Evolutionary conservation across 2,113 vertebrate species (phyloP), one percentile per base, ranked within the genome.

Genomic region (Junco hyemalis): DNA sequence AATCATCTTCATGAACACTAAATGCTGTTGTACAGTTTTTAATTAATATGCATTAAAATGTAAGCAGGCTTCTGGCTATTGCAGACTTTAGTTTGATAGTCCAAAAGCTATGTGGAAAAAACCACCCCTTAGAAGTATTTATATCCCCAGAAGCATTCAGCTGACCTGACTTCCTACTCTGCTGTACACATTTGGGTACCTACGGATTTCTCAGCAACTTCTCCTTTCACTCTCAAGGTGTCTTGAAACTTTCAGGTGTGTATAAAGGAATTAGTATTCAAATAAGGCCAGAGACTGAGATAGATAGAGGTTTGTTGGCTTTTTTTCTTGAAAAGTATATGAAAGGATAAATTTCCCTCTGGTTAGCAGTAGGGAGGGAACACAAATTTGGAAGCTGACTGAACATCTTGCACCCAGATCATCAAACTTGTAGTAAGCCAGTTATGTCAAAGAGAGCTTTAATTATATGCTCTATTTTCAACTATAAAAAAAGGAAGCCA

Each of bases 1-100:
- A 93, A 25, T 95, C 90, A 94, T 95, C 92, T 92, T 95, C 95
- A 95, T 50, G 56, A 97, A 98, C 96, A 97, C 97, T 97, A 98
- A 96, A 96, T 95, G 74, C 90, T 90, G 79, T 91, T 96, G 96
- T 97, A 96, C 93, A 96, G 91, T 93, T 96, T 97, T 97, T 95
- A 97, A 96, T 90, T 93, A 57, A 81, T 36, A 92, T 57, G 91
- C 93, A 95, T 97, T 97, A 91, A 97, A 92, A 86, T 88, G 65
- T 97, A 98, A 97, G 88, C 83, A 93, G 96, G 96, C 95, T 97
- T 97, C 86, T 94, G 94, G 88, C 81, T 81, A 85, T 35, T 94
- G 91, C 94, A 97, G 94, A 91, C 45, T 81, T 95, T 80, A 96
- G 97, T 97, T 95, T 73, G n/a, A 86, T 93, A 95, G 84, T 96